A percentile compares a stretch with the other conserved stretches of the same genome.
phyloP scores from a whole-genome alignment of 2,797 vertebrate species.

The Sebastes reedi region DNA sequence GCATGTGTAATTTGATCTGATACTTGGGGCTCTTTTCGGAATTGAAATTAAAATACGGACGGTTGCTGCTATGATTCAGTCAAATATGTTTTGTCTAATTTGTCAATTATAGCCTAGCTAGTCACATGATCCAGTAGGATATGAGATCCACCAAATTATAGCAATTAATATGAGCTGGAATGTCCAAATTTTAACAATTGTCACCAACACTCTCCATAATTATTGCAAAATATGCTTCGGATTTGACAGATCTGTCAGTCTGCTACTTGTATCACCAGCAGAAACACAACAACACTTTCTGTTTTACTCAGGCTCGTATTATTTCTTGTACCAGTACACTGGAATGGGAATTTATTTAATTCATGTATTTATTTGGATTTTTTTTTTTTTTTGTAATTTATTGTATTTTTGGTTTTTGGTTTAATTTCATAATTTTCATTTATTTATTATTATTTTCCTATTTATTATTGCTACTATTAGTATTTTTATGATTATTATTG shows the following conservation, averaged over 20 bases:
- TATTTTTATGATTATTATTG: too few species aligned
- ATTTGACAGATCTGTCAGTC: neutral
- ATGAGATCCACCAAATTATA: neutral
- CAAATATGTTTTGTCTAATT: slow-evolving; percentile 2
- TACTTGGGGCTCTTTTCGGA: neutral
- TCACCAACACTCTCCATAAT: neutral
- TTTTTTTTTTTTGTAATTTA: too few species aligned
- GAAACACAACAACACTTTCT: neutral
- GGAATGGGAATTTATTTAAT: too few species aligned
- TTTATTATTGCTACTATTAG: too few species aligned
- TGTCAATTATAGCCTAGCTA: neutral
- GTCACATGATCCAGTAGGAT: neutral
- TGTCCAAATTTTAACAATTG: neutral
- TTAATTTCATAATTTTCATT: too few species aligned
- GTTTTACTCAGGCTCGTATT: too few species aligned
- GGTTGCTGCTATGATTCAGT: slow-evolving; percentile 3
- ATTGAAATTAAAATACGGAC: slow-evolving; percentile 6
- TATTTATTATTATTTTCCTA: too few species aligned
- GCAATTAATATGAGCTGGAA: neutral
- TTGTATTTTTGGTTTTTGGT: too few species aligned
- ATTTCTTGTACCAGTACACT: too few species aligned
- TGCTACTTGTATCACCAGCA: neutral
- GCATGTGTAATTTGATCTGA: slow-evolving; percentile 42
- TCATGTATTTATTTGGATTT: too few species aligned
- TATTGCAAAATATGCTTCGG: neutral